Evolutionary conservation across 2,113 vertebrate genomes (phyloP), one percentile per base, ranked within the genome.

Genomic region (Triplophysa tibetana): DNA sequence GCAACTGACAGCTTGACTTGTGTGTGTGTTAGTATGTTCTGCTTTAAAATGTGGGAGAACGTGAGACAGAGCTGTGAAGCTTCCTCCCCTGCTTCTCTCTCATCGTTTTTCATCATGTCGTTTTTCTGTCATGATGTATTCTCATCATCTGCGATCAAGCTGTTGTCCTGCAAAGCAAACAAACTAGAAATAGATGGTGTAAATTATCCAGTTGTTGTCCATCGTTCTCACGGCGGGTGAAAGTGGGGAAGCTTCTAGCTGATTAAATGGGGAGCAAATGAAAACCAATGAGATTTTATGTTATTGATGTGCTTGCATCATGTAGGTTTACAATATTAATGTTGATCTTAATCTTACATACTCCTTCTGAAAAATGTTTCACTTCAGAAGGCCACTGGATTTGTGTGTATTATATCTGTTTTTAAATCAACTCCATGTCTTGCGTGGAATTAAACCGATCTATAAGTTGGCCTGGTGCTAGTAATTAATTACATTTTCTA

Each of bases 1-100:
- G 64, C 19, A 33, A 48, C 24, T 75, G 77, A 75, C 75, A 70
- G 73, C 70, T 52, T 77, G 54, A 62, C 58, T 73, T 13, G 64
- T 41, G 72, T 62, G 61, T 10, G 48, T 56, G 54, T 56, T 26
- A 14, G 48, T 23, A 38, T 21, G 56, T 60, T 26, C 41, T 70
- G 41, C 14, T 19, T 4, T 24, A 45, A 8, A 8, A 33, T 7
- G 19, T 19, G 64, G 29, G 50, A 52, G 14, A 52, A 52, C 14
- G 14, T 19, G 12, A 38, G 21, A 19, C 29, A 60, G 29, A 60
- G 54, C 54, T 33, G 56, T 19, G 1, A 16, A 56, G 52, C 54
- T 58, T 58, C 54, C 21, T n/a, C 54, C 19, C 54, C n/a, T 58
- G 2, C n/a, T 10, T 58, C 54, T 58, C 54, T 58, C 54, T 58